Evolutionary conservation across 2,797 vertebrate species (phyloP).

Genomic region (Gymnothorax javanicus): DNA sequence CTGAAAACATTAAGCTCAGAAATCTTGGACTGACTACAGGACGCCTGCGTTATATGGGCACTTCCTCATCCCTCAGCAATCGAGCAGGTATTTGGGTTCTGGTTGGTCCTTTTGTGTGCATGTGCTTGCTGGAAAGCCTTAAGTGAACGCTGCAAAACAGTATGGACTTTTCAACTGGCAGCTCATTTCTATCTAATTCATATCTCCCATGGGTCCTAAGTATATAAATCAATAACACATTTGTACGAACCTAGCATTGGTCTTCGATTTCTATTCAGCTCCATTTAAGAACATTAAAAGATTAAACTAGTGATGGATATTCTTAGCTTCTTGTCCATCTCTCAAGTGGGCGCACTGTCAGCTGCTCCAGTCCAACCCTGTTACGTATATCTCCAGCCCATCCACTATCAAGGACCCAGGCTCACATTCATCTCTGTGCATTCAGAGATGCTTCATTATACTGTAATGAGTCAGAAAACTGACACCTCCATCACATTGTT

Average conservation of each 20-base stretch:
- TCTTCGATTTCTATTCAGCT: neutral
- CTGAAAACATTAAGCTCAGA: no score
- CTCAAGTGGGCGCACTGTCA: neutral
- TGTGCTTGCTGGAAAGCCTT: neutral
- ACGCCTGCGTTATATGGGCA: no score
- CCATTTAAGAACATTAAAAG: neutral
- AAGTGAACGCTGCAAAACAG: neutral
- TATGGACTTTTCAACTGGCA: neutral
- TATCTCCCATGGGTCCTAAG: neutral
- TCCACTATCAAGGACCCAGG: neutral
- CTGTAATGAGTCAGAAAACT: neutral
- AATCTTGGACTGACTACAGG: no score
- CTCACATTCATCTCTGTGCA: conserved; percentile 1
- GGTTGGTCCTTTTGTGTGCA: neutral
- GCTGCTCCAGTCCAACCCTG: neutral
- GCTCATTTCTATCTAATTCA: neutral
- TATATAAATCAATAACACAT: neutral
- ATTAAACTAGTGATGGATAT: neutral
- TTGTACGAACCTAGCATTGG: no score
- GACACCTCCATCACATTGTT: conserved; percentile 7
- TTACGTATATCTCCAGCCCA: neutral
- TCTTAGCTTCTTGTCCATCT: neutral
- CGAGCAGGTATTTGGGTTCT: no score
- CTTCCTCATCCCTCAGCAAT: no score
- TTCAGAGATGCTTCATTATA: conserved; percentile 6